phyloP scores from a whole-genome alignment of 2,113 vertebrate species.

The Callocephalon fimbriatum region DNA sequence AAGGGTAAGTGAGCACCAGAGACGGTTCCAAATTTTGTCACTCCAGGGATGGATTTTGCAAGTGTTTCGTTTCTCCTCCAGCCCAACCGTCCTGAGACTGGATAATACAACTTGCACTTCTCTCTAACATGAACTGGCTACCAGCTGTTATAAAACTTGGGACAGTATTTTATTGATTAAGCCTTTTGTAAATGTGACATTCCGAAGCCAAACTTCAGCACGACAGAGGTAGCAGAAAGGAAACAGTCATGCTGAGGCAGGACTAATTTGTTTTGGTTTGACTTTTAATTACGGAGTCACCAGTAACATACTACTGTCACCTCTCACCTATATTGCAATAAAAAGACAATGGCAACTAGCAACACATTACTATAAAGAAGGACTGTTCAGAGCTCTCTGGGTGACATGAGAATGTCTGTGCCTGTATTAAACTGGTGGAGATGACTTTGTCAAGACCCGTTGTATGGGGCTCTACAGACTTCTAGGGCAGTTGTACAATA shows the following conservation, averaged over 20 bases:
- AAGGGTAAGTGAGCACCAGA: background rate
- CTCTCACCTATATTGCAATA: background rate
- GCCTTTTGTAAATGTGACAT: background rate
- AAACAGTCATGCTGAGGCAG: background rate
- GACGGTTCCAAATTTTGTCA: background rate
- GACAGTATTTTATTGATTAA: background rate
- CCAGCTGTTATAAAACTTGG: background rate
- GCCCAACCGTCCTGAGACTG: background rate
- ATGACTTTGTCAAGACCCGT: background rate
- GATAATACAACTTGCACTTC: background rate
- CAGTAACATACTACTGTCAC: fast-evolving
- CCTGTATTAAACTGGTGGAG: background rate
- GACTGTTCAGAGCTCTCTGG: background rate
- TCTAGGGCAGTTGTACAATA: background rate
- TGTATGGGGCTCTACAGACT: background rate
- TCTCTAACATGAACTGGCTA: background rate
- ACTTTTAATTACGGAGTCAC: background rate
- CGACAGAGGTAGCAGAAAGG: background rate
- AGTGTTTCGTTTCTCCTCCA: background rate
- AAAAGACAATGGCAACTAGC: background rate
- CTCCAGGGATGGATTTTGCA: background rate
- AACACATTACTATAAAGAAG: background rate
- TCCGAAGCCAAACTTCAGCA: background rate
- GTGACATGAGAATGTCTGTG: background rate
- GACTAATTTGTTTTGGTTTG: background rate